Base-by-base conservation (phyloP, 2,113 vertebrate species). In the Centropus unirufus region DNA sequence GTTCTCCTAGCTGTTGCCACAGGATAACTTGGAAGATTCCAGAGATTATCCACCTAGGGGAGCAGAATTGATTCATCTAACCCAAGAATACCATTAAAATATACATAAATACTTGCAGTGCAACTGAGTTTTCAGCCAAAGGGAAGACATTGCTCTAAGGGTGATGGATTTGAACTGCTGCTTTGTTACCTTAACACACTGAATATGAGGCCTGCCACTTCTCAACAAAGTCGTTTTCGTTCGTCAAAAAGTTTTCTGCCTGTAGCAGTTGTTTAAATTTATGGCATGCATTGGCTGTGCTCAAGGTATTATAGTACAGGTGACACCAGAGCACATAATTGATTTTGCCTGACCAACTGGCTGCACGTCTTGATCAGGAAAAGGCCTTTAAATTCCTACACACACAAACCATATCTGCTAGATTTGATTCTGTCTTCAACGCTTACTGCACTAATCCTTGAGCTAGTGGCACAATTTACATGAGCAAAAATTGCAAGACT, bases 51-150 rank as follows among this genome's bases (percentile, higher is more conserved):
- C 55, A 85, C 78, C 70, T 26, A 66, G 54, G 87, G 87, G 58
- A 90, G 72, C 51, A 85, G 81, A 91, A 90, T 2, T 74, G 55
- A 66, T 90, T 61, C 39, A 57, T 78, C 26, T 10, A 81, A 76
- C 47, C 63, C 40, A 95, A 91, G 68, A 94, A 93, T 49, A 95
- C 80, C 52, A 90, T 76, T 77, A 58, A 66, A 58, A 77, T 69
- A 76, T 36, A 59, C 58, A 70, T 47, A 89, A 91, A 92, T n/a
- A 83, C 39, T 80, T 8, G 0, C n/a, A 73, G 20, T 15, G 36
- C 58, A 90, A 90, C 69, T 44, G 32, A 85, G 59, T 21, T 88
- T 77, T 74, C 62, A 74, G 55, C 63, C 82, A 55, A 69, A 66
- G 62, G 26, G 15, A 83, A 46, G 17, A 12, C 14, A 20, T 74